Base-by-base conservation (phyloP, 2,113 vertebrate species). In the Pyxicephalus adspersus region DNA sequence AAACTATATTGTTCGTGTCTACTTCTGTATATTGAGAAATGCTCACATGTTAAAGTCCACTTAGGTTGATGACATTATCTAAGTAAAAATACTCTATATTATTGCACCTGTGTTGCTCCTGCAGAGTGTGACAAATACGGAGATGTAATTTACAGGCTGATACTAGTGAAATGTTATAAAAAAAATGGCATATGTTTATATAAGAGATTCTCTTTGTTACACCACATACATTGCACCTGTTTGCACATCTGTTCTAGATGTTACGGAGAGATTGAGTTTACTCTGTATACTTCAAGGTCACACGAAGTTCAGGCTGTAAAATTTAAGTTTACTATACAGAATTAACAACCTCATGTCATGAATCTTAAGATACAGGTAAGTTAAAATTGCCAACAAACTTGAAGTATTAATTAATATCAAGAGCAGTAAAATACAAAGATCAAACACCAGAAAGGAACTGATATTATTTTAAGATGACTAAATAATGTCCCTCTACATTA, bases 211-310 rank as follows among this genome's bases (percentile, higher is more conserved):
- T 80, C 58, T 80, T 81, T 81, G 68, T 73, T 73, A 55, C 57
- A 45, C 45, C 68, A 55, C 68, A 71, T 63, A 73, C 67, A 26
- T 22, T 64, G 68, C 79, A 81, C 79, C 79, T 81, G 79, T 55
- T 45, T 38, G 68, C 79, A 81, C 79, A 81, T 81, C 79, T 81
- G 79, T 25, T 73, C 60, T 81, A 81, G 78, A 81, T 81, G 58
- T 52, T 74, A 74, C 58, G 65, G 58, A 29, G 57, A 80, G 77
- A 80, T 80, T 71, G 65, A 60, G 38, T 23, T 64, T 51, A 65
- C 45, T 64, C 19, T 64, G 78, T 64, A 73, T 73, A 74, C 60
- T 81, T 73, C 60, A 81, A 81, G 79, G 58, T 81, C 38, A 38
- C 2, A n/a, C 0, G 54, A 15, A 74, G 60, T 74, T 74, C 79